These are phyloP conservation scores for Linyphia triangularis DNA, from an alignment of 2,888 invertebrate species.

Conservation along the genomic window DNA sequence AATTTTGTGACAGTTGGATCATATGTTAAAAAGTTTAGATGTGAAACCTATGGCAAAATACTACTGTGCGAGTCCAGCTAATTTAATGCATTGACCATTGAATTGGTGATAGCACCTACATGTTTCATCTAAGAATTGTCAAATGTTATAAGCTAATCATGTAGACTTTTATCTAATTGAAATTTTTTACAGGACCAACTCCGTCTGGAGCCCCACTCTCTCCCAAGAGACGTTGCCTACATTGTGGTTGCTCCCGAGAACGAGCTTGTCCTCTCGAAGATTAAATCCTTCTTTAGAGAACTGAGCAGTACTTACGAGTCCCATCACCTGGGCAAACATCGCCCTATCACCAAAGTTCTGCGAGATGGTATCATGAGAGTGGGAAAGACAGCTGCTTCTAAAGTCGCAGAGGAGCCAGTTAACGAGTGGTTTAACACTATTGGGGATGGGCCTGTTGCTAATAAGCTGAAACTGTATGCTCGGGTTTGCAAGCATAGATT, in stretches of 20 bases:
- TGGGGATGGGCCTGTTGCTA: conserved; percentile 87
- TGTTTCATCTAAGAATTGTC: too few species aligned
- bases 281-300: conserved; percentile 93
- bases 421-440: conserved; percentile 91
- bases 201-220: conserved; percentile 97
- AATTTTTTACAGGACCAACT: conserved; percentile 89
- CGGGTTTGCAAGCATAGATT: conserved; percentile 88
- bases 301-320: conserved; percentile 95
- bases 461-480: conserved; percentile 92
- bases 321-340: conserved; percentile 94
- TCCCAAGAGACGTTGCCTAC: conserved; percentile 95
- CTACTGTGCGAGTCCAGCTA: too few species aligned
- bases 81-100: too few species aligned
- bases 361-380: conserved; percentile 93
- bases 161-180: too few species aligned
- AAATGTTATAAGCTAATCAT: too few species aligned
- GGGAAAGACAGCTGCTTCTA: conserved; percentile 84
- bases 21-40: too few species aligned
- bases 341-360: conserved; percentile 90
- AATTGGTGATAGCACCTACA: too few species aligned
- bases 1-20: too few species aligned
- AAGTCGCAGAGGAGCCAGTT: conserved; percentile 84
- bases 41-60: too few species aligned
- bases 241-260: conserved; percentile 96
- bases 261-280: conserved; percentile 88